Conservation (phyloP, 2,113 vertebrate species). For the Rhodinocichla rosea region DNA sequence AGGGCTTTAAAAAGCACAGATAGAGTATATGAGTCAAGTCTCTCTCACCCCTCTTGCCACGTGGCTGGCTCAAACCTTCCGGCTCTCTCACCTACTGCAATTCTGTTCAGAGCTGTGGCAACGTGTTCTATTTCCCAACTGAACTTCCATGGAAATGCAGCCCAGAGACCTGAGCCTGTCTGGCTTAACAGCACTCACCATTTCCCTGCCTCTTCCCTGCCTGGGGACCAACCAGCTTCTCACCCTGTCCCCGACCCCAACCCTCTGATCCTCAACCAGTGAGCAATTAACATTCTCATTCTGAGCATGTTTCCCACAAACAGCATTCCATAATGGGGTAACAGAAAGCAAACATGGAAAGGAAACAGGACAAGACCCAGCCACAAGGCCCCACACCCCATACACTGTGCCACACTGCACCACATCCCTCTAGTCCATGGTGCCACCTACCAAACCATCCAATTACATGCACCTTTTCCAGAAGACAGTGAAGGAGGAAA, state of each 20-base stretch:
- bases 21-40: rapidly evolving
- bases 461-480: neutral
- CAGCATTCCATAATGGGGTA: neutral
- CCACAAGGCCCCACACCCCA: neutral
- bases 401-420: no score
- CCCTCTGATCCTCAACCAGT: neutral
- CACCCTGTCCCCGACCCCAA: neutral
- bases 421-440: neutral
- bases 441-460: neutral
- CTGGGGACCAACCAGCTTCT: neutral
- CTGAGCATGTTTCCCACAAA: neutral
- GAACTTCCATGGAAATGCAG: neutral
- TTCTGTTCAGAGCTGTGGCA: neutral
- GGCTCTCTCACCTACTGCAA: neutral
- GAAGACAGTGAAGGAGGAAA: neutral
- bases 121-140: neutral
- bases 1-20: neutral
- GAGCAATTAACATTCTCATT: neutral
- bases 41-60: neutral
- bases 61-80: neutral
- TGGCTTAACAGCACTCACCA: neutral
- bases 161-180: neutral
- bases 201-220: neutral
- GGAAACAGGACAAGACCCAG: neutral
- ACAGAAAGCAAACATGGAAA: neutral